Evolutionary conservation across 2,888 invertebrate species (phyloP).

Genomic region (Apamea monoglypha): DNA sequence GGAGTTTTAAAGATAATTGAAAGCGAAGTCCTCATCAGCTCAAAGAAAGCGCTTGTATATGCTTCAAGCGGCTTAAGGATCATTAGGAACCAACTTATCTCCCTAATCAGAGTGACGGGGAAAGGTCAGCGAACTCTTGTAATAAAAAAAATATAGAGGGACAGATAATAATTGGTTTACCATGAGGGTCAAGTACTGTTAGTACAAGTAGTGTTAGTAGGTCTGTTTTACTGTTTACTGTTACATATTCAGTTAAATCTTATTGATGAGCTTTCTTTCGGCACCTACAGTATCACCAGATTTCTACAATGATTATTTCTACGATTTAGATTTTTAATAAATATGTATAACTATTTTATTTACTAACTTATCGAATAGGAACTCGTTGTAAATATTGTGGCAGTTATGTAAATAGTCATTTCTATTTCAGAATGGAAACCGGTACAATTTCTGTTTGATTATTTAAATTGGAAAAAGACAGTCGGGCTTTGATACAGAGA

Average conservation of each 20-base stretch:
- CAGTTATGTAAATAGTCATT: slow-evolving; percentile 18
- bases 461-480: neutral
- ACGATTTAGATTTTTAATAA: too few relatives aligned
- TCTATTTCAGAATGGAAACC: neutral
- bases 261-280: too few relatives aligned
- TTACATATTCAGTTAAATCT: neutral
- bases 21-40: slow-evolving; percentile 13
- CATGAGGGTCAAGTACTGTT: too few relatives aligned
- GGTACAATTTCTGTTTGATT: slow-evolving; percentile 6
- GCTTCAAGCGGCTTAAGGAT: slow-evolving; percentile 33
- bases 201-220: too few relatives aligned
- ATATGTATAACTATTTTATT: neutral
- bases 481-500: neutral
- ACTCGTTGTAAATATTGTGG: slow-evolving; percentile 12
- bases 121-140: too few relatives aligned
- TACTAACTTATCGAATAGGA: neutral
- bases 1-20: neutral
- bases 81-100: slow-evolving; percentile 10
- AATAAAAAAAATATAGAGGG: too few relatives aligned
- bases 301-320: too few relatives aligned
- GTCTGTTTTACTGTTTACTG: too few relatives aligned
- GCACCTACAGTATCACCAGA: neutral
- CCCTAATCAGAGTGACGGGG: slow-evolving; percentile 1
- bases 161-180: too few relatives aligned
- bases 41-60: slow-evolving; percentile 23